Percentiles rank a stretch among this genome's conserved stretches.
phyloP scores from a whole-genome alignment of 2,113 vertebrate species.

The Sturnira hondurensis region DNA sequence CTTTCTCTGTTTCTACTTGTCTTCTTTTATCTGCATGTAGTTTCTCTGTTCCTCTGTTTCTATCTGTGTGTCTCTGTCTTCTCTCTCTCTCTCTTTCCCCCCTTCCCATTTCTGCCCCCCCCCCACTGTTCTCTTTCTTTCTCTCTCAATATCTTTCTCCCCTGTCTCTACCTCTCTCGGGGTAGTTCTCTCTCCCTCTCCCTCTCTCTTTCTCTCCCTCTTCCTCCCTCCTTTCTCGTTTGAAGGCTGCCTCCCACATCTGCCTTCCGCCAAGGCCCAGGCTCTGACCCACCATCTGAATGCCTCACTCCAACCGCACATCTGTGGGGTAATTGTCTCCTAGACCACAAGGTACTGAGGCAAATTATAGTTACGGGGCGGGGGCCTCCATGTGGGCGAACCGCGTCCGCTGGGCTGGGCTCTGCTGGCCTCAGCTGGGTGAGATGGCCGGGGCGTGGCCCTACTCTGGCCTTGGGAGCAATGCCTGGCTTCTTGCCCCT shows the following conservation, averaged over 20 bases:
- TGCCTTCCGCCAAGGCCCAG: slow-evolving; percentile 32
- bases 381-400: neutral
- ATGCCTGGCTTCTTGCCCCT: neutral
- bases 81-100: neutral
- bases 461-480: neutral
- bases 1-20: too few species aligned
- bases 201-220: rapidly evolving
- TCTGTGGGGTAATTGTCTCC: slow-evolving; percentile 31
- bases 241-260: slow-evolving; percentile 44
- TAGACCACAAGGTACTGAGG: neutral
- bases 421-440: rapidly evolving
- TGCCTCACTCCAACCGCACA: neutral
- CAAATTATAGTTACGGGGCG: neutral
- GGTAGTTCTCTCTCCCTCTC: too few species aligned
- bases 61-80: neutral
- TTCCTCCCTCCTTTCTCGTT: neutral
- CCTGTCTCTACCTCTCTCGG: neutral
- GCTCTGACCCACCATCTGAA: slow-evolving; percentile 31
- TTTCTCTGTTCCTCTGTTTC: neutral
- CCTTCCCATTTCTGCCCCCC: neutral
- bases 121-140: neutral
- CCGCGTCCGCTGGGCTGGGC: neutral
- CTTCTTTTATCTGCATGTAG: neutral
- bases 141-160: neutral
- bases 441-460: neutral